phyloP scores from a whole-genome alignment of 2,113 vertebrate species.

The Mesembrinibis cayennensis region DNA sequence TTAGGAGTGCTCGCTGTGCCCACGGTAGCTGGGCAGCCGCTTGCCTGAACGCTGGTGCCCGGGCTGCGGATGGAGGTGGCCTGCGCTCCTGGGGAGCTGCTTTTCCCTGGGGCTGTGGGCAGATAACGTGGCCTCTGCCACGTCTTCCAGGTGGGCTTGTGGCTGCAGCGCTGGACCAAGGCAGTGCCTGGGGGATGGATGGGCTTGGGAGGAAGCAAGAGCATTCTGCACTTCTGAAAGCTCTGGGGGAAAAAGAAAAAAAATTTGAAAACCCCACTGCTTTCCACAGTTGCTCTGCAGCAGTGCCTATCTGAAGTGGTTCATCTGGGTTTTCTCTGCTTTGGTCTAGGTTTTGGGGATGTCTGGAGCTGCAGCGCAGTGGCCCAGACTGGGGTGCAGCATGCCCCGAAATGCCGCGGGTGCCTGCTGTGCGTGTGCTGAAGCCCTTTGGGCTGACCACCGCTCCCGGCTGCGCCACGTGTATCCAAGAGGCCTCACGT shows the following conservation, averaged over 20 bases:
- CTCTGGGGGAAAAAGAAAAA: background rate
- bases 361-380: background rate
- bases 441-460: background rate
- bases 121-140: background rate
- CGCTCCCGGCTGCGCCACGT: rapidly evolving
- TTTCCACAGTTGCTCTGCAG: background rate
- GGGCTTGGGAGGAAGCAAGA: background rate
- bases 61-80: background rate
- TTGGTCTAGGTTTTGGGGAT: rapidly evolving
- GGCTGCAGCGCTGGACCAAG: background rate
- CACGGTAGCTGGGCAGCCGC: rapidly evolving
- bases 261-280: no score
- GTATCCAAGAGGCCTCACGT: rapidly evolving
- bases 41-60: rapidly evolving
- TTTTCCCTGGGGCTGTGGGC: background rate
- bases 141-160: background rate
- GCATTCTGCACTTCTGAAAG: background rate
- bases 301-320: background rate
- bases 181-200: background rate
- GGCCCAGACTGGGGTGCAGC: background rate
- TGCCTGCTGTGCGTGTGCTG: background rate
- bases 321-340: background rate
- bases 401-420: rapidly evolving
- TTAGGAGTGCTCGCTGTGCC: background rate
- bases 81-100: background rate